Evolutionary conservation across 2,888 invertebrate genomes (phyloP), one percentile per base, ranked within the genome.

Genomic region (Chironomus riparius): DNA sequence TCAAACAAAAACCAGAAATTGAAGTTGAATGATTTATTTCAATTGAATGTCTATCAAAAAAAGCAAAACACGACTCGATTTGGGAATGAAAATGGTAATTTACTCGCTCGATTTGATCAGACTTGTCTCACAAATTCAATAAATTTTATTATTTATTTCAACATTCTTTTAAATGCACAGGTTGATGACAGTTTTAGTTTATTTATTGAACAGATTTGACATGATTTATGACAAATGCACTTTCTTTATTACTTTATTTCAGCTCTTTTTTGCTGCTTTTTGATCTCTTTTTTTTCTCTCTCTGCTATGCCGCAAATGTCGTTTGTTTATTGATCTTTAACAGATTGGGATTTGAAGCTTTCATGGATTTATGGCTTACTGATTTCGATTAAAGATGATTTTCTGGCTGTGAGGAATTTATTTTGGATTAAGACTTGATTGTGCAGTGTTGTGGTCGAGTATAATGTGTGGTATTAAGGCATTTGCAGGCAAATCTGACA

Each of bases 11-110:
- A 18, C 56, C 18, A n/a, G 18, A 15, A 56, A 56, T 56, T 18
- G 56, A 56, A 18, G 61, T 73, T 24, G 72, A 72, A 72, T 65
- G 73, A 73, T 73, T 73, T 73, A 73, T 73, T 73, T 47, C 38
- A 18, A 22, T 15, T 15, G 47, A 73, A 73, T 73, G 73, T 73
- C 61, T 73, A 65, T 73, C 65, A 73, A 56, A 24, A 21, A 38
- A 2, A 10, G 38, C 38, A 38, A 38, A 38, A 38, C 38, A 38
- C 71, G 10, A 61, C 61, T 56, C 72, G 50, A 72, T 73, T 73
- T 73, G 15, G 73, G 62, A 65, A 62, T 15, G 72, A 62, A 62
- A 72, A 73, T 28, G 65, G 21, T 61, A 50, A 50, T 72, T 72
- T 50, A 22, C 70, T 62, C 62, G 62, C 62, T 62, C 18, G 13